Conservation (phyloP, 2,888 invertebrate species). For the Dendrolimus houi region DNA sequence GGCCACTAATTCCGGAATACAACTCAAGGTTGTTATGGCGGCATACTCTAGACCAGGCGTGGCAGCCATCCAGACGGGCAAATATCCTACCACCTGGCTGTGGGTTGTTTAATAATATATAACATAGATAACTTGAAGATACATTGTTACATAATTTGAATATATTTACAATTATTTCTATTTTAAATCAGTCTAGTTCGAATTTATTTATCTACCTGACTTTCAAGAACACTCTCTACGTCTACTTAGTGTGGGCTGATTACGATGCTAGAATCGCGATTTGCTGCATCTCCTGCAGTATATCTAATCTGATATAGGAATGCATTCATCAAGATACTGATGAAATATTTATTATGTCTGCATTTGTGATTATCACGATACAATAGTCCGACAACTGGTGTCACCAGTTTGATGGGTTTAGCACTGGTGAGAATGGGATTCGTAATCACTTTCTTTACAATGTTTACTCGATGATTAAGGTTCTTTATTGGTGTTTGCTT, state of each 20-base stretch:
- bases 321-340: conserved; percentile 49
- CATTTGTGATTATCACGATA: conserved; percentile 30
- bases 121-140: too few species aligned
- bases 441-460: neutral
- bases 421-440: neutral
- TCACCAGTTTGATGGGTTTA: conserved; percentile 6
- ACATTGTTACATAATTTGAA: too few species aligned
- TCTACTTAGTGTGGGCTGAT: conserved; percentile 33
- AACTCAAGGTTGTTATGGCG: too few species aligned
- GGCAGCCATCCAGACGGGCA: too few species aligned
- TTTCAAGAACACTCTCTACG: conserved; percentile 27
- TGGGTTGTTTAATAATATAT: too few species aligned
- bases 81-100: too few species aligned
- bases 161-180: too few species aligned
- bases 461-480: conserved; percentile 1
- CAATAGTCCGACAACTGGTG: conserved; percentile 9
- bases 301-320: conserved; percentile 48
- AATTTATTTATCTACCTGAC: too few species aligned
- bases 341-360: conserved; percentile 33
- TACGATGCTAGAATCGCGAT: conserved; percentile 39
- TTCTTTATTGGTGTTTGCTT: too few species aligned
- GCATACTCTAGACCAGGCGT: too few species aligned
- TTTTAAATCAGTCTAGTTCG: too few species aligned
- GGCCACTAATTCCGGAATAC: too few species aligned
- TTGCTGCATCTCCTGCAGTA: conserved; percentile 46